Base-by-base conservation (phyloP, 1,140 invertebrate species). In the Pseudachorutes palmiensis region DNA sequence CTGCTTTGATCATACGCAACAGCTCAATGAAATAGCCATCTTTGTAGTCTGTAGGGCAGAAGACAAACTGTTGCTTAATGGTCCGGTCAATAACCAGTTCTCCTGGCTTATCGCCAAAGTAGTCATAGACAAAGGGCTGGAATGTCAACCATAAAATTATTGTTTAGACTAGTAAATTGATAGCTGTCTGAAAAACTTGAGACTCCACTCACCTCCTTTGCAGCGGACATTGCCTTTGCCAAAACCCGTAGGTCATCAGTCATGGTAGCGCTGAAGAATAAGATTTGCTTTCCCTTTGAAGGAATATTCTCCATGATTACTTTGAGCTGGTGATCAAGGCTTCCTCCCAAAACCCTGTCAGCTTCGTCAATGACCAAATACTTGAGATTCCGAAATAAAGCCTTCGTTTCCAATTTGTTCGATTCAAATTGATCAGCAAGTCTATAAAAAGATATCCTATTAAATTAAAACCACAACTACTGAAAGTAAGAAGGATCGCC, bases 211-310 rank as follows among this genome's bases (percentile, higher is more conserved):
- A 62, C 60, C 29, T 24, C 22, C 16, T 64, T 67, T 22, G 19
- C 51, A 55, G 51, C 62, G 79, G 69, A 79, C 78, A 48, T 80
- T 77, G 45, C 41, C 1, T 69, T 62, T 3, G 36, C 51, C 19
- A 55, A 5, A 5, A 55, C 5, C 3, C 22, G 55, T 12, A 63
- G 14, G 26, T 88, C 85, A 77, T 94, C 89, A 9, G 92, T 96
- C 76, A 98, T 93, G 19, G 97, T 99, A 1, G 97, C 97, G 65
- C 94, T 97, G 76, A 98, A 99, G 29, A 98, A 82, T 33, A 97
- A 81, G 26, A 89, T 94, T 76, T 93, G 91, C 72, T 88, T 83
- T 55, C 88, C 84, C 70, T 5, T 55, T 12, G 9, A 86, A 84
- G 0, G 94, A 91, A 51, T 98, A 16, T 9, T 83, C 67, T 83